Percentiles rank a stretch among this genome's conserved stretches.
Evolutionary conservation across 1,140 invertebrate genomes (phyloP).

Genomic region (Atta colombica): DNA sequence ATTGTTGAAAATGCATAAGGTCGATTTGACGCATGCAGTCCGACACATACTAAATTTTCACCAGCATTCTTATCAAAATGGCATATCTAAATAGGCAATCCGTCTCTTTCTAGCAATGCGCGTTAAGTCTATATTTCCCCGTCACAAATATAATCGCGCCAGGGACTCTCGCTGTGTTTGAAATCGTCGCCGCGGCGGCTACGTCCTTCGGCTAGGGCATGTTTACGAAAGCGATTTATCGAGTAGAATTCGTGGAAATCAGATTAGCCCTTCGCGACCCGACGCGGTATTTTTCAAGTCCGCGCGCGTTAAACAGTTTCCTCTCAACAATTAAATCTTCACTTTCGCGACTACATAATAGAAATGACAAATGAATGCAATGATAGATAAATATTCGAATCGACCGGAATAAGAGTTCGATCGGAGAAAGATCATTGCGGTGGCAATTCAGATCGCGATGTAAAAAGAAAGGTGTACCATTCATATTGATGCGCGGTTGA

Average conservation of each 20-base stretch:
- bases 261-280: not conserved
- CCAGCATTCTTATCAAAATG: conserved; percentile 23
- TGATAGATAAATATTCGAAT: not conserved
- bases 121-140: conserved; percentile 25
- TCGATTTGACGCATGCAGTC: conserved; percentile 22
- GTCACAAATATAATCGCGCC: conserved; percentile 43
- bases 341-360: not conserved
- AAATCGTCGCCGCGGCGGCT: not conserved
- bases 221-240: conserved; percentile 28
- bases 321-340: not conserved
- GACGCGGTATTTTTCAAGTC: not conserved
- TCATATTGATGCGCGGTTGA: too few relatives aligned
- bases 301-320: not conserved
- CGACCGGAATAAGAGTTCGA: not conserved
- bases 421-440: not conserved
- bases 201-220: conserved; percentile 6
- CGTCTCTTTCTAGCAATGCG: conserved; percentile 41
- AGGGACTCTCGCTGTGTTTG: conserved; percentile 8
- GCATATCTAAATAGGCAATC: conserved; percentile 51
- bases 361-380: not conserved
- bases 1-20: conserved; percentile 16
- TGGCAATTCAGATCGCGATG: not conserved
- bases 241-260: conserved; percentile 25
- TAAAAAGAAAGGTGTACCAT: too few relatives aligned
- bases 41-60: conserved; percentile 49